A percentile compares a stretch with the other conserved stretches of the same genome.
Evolutionary conservation across 2,797 vertebrate genomes (phyloP).

Genomic region (Scyliorhinus canicula): DNA sequence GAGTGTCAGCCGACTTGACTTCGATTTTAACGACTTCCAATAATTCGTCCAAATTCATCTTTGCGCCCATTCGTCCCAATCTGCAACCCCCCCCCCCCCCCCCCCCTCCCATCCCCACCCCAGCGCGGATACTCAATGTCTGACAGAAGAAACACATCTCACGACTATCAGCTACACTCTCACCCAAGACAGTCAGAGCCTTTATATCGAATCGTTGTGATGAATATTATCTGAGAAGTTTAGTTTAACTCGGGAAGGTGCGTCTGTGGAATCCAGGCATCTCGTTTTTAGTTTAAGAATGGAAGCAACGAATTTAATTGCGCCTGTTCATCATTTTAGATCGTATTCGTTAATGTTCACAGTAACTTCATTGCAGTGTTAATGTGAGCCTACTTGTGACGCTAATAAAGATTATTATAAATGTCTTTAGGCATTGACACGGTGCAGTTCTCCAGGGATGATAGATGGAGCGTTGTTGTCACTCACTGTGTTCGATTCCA

Average conservation of each 20-base stretch:
- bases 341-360: neutral
- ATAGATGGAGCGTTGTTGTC: neutral
- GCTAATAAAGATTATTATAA: no score
- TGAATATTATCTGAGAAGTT: neutral
- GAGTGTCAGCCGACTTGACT: slow-evolving; percentile 40
- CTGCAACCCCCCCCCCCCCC: no score
- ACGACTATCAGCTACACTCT: no score
- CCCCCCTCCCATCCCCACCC: no score
- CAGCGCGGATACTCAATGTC: neutral
- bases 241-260: neutral
- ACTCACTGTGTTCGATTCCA: neutral
- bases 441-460: neutral
- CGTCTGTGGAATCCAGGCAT: neutral
- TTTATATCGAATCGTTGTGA: neutral
- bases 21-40: neutral
- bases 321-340: neutral
- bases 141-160: no score
- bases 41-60: neutral
- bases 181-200: neutral
- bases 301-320: neutral
- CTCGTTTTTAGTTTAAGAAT: neutral
- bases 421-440: no score
- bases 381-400: no score
- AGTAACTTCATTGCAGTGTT: no score
- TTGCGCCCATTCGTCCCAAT: no score